Evolutionary conservation across 2,797 vertebrate genomes (phyloP), one percentile per base, ranked within the genome.

Genomic region (Megaceryle alcyon): DNA sequence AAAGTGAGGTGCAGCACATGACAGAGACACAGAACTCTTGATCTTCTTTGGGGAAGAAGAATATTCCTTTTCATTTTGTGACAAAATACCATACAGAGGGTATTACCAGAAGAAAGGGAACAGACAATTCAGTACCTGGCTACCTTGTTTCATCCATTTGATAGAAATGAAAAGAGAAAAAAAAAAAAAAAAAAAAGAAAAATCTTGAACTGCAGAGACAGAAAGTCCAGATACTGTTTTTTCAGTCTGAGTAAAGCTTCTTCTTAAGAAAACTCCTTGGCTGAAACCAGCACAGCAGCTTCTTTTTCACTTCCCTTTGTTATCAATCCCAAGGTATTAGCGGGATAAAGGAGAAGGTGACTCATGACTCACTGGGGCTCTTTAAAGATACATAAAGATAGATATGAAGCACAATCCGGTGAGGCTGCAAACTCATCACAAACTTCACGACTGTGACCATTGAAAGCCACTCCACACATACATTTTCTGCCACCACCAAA

Each of bases 361-460:
- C 44, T 69, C 46, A 23, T 26, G n/a, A 77, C 53, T 73, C 64
- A 23, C 35, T 2, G 22, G 22, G 31, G 56, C 44, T 91, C 63
- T 68, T 78, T 3, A 66, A 51, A 39, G 59, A 35, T 16, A 35
- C 57, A 35, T 25, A 16, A 59, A 35, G 57, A 22, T 21, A 70
- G 15, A 21, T 43, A 31, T 3, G 9, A 72, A 44, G 56, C 46
- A 35, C 39, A 71, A 14, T 5, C 63, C 20, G 3, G 2, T 18
- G 28, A 73, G 61, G 56, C 69, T 75, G 57, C 25, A 53, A 54
- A n/a, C 69, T 75, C 64, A 25, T 6, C 29, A 21, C 33, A 53
- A 29, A 23, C 64, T 71, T 61, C 37, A 46, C 37, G 8, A 6
- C 1, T 4, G 13, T 18, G 35, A 35, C 23, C 11, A 11, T 0